These are phyloP conservation scores for Aplidium turbinatum DNA, from an alignment of 23 tunicate species.

Conservation along the genomic window DNA sequence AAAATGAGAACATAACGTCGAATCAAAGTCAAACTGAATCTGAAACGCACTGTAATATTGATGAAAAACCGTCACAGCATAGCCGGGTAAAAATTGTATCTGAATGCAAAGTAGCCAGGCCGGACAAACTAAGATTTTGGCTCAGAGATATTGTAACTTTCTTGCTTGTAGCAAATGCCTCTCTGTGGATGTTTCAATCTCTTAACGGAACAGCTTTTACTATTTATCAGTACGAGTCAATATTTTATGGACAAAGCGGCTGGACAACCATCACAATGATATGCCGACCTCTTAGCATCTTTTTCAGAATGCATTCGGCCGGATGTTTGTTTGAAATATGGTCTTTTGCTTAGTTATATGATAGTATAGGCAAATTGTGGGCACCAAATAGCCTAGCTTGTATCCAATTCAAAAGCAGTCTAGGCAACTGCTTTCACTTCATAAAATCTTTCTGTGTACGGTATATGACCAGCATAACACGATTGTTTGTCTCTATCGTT, in stretches of 20 bases:
- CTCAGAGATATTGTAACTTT: conserved; percentile 65
- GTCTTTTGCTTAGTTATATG: conserved; percentile 82
- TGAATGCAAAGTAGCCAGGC: conserved; percentile 56
- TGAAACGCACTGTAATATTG: not conserved
- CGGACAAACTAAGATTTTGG: conserved; percentile 38
- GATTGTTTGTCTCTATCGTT: too few species aligned
- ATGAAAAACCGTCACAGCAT: not conserved
- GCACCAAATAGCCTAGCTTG: too few species aligned
- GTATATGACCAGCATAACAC: too few species aligned
- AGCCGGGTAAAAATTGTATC: conserved; percentile 43
- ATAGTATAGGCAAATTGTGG: too few species aligned
- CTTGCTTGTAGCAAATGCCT: conserved; percentile 59
- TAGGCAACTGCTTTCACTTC: too few species aligned
- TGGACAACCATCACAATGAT: conserved; percentile 71
- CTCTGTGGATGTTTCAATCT: conserved; percentile 76
- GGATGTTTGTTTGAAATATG: conserved; percentile 86
- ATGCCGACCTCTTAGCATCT: conserved; percentile 65
- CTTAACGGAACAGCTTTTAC: conserved; percentile 60
- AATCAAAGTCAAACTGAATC: not conserved
- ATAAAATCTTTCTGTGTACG: too few species aligned
- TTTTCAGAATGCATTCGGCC: conserved; percentile 81
- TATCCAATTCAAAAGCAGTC: too few species aligned
- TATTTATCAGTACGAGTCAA: conserved; percentile 33
- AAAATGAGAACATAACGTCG: not conserved
- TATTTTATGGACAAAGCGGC: conserved; percentile 40